Evolutionary conservation across 2,113 vertebrate genomes (phyloP), one percentile per base, ranked within the genome.

Genomic region (Bettongia penicillata): DNA sequence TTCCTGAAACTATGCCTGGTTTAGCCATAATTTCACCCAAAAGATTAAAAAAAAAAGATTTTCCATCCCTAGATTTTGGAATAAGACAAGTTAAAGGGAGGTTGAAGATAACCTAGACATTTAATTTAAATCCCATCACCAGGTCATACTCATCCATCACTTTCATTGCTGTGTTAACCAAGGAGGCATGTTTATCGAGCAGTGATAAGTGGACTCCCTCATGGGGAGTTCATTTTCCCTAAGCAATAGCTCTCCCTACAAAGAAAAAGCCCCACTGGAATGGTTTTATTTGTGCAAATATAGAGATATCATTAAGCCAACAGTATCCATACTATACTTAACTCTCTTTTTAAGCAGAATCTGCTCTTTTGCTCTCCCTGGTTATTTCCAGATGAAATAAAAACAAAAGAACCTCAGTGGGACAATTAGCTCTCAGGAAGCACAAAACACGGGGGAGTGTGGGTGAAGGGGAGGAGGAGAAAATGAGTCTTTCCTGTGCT

Each of bases 361-460:
- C 53, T 57, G 48, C 23, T 28, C 91, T 61, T 94, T 48, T 90
- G 57, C 77, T 94, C n/a, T 91, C 23, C 51, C 93, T 77, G 49
- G 43, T 68, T 95, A 22, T 91, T 94, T 94, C 91, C 91, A 94
- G n/a, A 61, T 93, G 51, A 95, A 97, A 92, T 61, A 90, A 92
- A 93, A 94, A 93, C 53, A 96, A 91, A 95, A n/a, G 24, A 94
- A 89, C 37, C 77, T 61, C 94, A 51, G 22, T 91, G 91, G 91
- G 55, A 91, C 90, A 93, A 92, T 93, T 95, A 90, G 49, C 1
- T 96, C 89, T 91, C 48, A 22, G 89, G 93, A 93, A 89, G 50
- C 37, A 91, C 37, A 68, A 93, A 91, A 90, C 93, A 48, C 43
- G 90, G 53, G 4, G 53, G 52, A 5, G 37, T 43, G n/a, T 43